Evolutionary conservation across 2,888 invertebrate species (phyloP), one percentile per base, ranked within the genome.

Genomic region (Drosophila robusta): DNA sequence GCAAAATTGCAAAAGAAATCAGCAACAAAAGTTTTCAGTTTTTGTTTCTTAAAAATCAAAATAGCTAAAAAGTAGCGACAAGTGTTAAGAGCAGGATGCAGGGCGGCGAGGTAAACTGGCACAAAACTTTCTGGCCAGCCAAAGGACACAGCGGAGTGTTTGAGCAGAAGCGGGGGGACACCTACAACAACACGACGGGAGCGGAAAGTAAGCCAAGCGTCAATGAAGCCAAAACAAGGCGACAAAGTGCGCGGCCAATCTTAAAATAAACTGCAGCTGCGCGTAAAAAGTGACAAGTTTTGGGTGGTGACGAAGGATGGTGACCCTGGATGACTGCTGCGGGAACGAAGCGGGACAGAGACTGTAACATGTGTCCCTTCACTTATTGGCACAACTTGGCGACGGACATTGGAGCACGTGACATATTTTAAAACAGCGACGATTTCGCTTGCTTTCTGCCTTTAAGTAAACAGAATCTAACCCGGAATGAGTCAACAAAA

Each of bases 41-140:
- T 79, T 82, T 83, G 89, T 83, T 83, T 85, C 82, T 71, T 65
- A 78, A 87, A 84, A 89, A 84, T 84, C 83, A 84, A 84, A 84
- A 84, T 84, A 84, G 89, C 83, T 87, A 89, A 84, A 84, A 84
- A 87, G 83, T 89, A 85, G 88, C 89, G 83, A 83, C 89, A 83
- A 83, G 83, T 83, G 83, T 84, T 87, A 62, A 58, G 66, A 51
- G 34, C 34, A 24, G 34, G 44, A n/a, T 50, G 46, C 44, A 46
- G 45, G 49, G 12, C 16, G 50, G 44, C 7, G 51, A 58, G 22
- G 32, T 39, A 63, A 63, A 58, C 75, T 54, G 75, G 44, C 32
- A 44, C 49, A 69, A 82, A 78, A 79, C 68, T 82, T 79, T 75
- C 42, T 58, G 69, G 62, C 60, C 62, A 60, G 58, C 50, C 49